These are phyloP conservation scores for Marmota monax DNA, from an alignment of 2,113 vertebrate genomes.

Conservation along the genomic window DNA sequence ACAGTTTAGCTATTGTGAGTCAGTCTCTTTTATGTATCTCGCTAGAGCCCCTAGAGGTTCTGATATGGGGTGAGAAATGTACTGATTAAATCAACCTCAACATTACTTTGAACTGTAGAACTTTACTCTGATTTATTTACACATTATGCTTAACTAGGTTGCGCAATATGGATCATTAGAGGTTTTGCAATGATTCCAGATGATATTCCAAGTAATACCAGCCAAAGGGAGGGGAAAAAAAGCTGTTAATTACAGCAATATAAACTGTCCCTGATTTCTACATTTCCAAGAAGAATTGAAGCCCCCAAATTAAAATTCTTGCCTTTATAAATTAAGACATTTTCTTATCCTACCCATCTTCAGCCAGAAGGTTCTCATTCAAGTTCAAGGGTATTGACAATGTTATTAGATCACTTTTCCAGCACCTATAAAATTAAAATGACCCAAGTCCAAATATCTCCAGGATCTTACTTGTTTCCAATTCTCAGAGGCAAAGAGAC, in stretches of 20 bases:
- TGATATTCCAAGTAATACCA: background rate
- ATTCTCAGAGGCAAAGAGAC: background rate
- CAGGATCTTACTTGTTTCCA: background rate
- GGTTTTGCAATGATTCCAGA: background rate
- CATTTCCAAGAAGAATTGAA: conserved; percentile 62
- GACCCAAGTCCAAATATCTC: background rate
- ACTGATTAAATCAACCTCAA: background rate
- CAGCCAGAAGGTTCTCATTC: background rate
- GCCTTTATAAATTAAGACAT: conserved; percentile 62
- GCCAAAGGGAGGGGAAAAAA: background rate
- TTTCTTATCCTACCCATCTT: background rate
- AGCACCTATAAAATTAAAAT: background rate
- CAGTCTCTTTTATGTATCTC: background rate
- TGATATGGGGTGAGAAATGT: background rate
- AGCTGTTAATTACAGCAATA: conserved; percentile 37
- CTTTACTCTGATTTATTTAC: background rate
- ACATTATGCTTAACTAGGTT: conserved; percentile 23
- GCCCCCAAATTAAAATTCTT: conserved; percentile 31
- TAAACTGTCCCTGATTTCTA: conserved; percentile 19
- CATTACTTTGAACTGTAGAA: background rate
- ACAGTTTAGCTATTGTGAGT: too few species aligned
- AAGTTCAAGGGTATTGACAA: conserved; percentile 1
- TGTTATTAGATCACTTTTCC: background rate
- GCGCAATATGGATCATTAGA: conserved; percentile 17
- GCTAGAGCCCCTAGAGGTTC: background rate